Percentiles rank a stretch among this genome's conserved stretches.
phyloP scores from a whole-genome alignment of 2,888 invertebrate genomes.

The Eilema griseolum region DNA sequence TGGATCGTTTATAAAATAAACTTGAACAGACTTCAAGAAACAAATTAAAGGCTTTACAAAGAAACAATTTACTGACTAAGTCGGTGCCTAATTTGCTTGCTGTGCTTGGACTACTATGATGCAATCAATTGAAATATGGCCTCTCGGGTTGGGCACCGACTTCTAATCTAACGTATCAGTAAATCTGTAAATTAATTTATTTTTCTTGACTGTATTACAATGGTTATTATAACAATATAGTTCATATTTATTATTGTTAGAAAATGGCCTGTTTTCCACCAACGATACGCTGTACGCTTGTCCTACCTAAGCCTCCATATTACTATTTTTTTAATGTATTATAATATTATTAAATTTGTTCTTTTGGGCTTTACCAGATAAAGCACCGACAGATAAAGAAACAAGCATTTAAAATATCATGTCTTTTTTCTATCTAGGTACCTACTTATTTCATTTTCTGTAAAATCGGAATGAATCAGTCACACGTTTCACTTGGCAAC shows the following conservation, averaged over 20 bases:
- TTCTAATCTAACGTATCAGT: too few relatives aligned
- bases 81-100: too few relatives aligned
- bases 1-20: too few relatives aligned
- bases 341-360: not conserved
- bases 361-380: not conserved
- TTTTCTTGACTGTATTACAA: too few relatives aligned
- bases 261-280: not conserved
- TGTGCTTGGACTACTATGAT: too few relatives aligned
- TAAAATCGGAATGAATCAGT: conserved; percentile 39
- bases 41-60: too few relatives aligned
- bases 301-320: not conserved
- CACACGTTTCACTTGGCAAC: conserved; percentile 56
- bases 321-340: not conserved
- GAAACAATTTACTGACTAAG: too few relatives aligned
- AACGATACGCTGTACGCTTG: not conserved
- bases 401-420: not conserved
- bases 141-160: too few relatives aligned
- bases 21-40: too few relatives aligned
- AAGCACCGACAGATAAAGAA: not conserved
- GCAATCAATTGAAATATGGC: too few relatives aligned
- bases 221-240: too few relatives aligned
- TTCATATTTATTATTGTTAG: not conserved
- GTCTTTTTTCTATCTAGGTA: not conserved
- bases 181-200: too few relatives aligned
- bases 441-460: not conserved